These are phyloP conservation scores for Grammatotria lemairii DNA, from an alignment of 2,113 vertebrate species.

Conservation along the genomic window DNA sequence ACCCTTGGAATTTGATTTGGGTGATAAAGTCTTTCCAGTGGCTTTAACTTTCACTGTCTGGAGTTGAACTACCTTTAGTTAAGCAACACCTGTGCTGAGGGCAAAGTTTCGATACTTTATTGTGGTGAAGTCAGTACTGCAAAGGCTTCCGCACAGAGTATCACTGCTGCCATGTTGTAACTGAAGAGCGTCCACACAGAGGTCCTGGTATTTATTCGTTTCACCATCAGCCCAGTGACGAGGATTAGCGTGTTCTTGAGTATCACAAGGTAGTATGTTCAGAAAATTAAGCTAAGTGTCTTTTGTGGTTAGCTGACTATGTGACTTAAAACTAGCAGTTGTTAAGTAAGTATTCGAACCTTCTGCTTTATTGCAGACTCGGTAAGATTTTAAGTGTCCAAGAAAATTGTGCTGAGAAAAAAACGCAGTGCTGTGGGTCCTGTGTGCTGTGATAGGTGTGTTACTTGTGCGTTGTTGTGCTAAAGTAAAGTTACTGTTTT, in stretches of 20 bases:
- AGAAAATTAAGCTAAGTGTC: neutral
- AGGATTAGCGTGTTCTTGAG: neutral
- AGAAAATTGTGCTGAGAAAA: neutral
- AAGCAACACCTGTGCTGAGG: neutral
- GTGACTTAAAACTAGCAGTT: neutral
- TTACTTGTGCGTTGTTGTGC: neutral
- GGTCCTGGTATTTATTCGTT: neutral
- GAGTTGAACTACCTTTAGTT: neutral
- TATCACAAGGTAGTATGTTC: neutral
- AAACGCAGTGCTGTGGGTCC: neutral
- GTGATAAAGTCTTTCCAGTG: neutral
- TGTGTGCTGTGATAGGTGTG: neutral
- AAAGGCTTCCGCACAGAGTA: neutral
- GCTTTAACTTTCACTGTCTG: neutral
- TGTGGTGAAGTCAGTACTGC: neutral
- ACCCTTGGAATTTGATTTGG: neutral
- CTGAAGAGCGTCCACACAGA: neutral
- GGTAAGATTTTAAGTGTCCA: neutral
- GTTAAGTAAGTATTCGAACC: accelerated
- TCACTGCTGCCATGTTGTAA: neutral
- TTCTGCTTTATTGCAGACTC: neutral
- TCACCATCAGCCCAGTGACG: neutral
- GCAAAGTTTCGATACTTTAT: neutral
- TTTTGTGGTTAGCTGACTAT: neutral
- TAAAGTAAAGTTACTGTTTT: neutral